These are phyloP conservation scores for Palythoa grandis DNA, from an alignment of 92 coral and sea anemone genomes.

Conservation along the genomic window DNA sequence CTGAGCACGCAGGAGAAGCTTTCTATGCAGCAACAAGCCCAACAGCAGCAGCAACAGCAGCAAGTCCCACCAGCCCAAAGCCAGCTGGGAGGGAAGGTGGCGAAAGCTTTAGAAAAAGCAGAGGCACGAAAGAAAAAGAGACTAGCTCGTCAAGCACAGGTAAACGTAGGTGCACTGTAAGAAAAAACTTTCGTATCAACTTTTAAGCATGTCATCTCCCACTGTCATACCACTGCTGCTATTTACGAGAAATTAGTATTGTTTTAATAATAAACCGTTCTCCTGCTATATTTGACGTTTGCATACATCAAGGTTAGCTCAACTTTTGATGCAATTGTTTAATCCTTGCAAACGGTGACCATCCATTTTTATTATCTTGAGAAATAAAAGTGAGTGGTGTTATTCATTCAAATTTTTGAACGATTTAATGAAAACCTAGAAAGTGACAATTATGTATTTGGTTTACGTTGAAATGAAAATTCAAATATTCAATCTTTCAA, in stretches of 20 bases:
- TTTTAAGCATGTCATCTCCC: no score
- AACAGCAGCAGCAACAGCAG: conserved; percentile 61
- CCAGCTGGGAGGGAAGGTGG: conserved; percentile 97
- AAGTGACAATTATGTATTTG: background rate
- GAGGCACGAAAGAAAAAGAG: conserved; percentile 90
- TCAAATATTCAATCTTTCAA: background rate
- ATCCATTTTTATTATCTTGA: no score
- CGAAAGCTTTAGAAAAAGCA: conserved; percentile 95
- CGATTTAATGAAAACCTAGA: background rate
- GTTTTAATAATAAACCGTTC: no score
- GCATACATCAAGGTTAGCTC: no score
- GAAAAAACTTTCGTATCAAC: no score
- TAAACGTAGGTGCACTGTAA: background rate
- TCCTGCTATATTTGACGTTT: no score
- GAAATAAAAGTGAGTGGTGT: background rate
- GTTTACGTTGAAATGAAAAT: background rate
- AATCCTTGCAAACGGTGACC: no score
- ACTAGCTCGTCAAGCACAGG: conserved; percentile 94
- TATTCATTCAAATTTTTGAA: background rate
- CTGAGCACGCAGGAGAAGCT: conserved; percentile 53
- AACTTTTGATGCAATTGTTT: no score
- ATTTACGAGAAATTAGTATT: no score
- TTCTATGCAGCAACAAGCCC: conserved; percentile 48
- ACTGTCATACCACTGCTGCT: no score
- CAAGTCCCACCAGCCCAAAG: conserved; percentile 75